Base-by-base conservation (phyloP, 2,888 invertebrate genomes). In the Iphiclides podalirius region DNA sequence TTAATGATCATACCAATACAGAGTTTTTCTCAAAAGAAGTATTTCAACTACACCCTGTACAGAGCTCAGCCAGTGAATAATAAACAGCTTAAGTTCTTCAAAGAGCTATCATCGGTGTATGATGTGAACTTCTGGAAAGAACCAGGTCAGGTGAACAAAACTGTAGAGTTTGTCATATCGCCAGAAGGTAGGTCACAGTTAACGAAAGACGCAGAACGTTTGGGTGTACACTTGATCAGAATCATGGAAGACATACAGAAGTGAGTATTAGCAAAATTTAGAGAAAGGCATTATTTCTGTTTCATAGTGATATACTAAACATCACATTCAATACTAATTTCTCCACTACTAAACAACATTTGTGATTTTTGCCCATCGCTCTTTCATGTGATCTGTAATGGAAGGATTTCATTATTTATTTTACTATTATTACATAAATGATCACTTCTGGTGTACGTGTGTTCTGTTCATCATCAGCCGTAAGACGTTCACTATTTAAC, bases 81-180 rank as follows among this genome's bases (percentile, higher is more conserved):
- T 0, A 34, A 47, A 0, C 73, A 86, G 43, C 55, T 86, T 47
- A 37, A 57, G 0, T 87, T 72, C 50, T 69, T 79, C n/a, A 51
- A 47, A 1, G 71, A 72, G 39, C 23, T 85, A 1, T 61, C 51
- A 1, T 13, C 52, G 0, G 9, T 40, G 0, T 70, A 64, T 42
- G 63, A 72, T 20, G 68, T 75, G 0, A 71, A 75, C 28, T 79
- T 63, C 47, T 87, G 87, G 87, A 73, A 70, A 16, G 42, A 50
- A 0, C 79, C 84, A 0, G 74, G 75, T 0, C 0, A 41, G 0
- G 1, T 77, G 1, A 47, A 68, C 9, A 73, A 55, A 42, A 72
- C 79, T 0, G 67, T 79, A 0, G 83, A 86, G 4, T 80, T 87
- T 26, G 50, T 74, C 0, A 61, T 83, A 11, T 53, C 59, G 0